Conservation (phyloP, 2,888 invertebrate species). For the Choreutis nemorana region DNA sequence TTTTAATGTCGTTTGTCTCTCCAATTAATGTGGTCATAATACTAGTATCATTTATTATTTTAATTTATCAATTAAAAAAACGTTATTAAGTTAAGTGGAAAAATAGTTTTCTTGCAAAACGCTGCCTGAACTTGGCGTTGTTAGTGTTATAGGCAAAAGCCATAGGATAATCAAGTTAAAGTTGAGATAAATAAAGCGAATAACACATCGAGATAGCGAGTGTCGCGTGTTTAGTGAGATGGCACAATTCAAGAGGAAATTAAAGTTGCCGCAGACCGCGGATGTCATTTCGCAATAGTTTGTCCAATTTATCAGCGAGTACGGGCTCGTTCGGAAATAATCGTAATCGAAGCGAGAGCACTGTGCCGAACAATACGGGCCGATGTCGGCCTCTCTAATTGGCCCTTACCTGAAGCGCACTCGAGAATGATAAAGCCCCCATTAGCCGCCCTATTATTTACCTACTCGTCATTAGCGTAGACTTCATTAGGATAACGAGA, state of each 20-base stretch:
- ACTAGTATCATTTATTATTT: no score
- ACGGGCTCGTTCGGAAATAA: conserved; percentile 58
- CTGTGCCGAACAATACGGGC: conserved; percentile 63
- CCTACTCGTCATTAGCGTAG: conserved; percentile 68
- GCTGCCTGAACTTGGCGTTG: no score
- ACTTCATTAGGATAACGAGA: conserved; percentile 68
- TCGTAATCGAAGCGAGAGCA: conserved; percentile 62
- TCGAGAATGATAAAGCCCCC: conserved; percentile 67
- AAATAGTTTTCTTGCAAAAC: no score
- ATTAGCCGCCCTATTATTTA: conserved; percentile 68
- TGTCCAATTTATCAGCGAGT: conserved; percentile 61
- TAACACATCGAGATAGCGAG: conserved; percentile 5
- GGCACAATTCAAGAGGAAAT: conserved; percentile 46
- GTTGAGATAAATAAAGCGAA: background rate
- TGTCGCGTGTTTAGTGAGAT: conserved; percentile 16
- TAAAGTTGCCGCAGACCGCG: conserved; percentile 48
- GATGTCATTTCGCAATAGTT: conserved; percentile 60
- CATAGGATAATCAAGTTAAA: no score
- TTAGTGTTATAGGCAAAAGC: no score
- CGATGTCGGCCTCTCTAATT: conserved; percentile 64
- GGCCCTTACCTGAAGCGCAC: conserved; percentile 67
- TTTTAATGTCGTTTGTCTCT: no score
- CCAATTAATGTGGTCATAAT: no score
- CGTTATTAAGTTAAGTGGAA: no score
- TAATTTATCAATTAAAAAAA: no score